A percentile compares a stretch with the other conserved stretches of the same genome.
Conservation (phyloP, 2,113 vertebrate genomes). For the Macrotus californicus region DNA sequence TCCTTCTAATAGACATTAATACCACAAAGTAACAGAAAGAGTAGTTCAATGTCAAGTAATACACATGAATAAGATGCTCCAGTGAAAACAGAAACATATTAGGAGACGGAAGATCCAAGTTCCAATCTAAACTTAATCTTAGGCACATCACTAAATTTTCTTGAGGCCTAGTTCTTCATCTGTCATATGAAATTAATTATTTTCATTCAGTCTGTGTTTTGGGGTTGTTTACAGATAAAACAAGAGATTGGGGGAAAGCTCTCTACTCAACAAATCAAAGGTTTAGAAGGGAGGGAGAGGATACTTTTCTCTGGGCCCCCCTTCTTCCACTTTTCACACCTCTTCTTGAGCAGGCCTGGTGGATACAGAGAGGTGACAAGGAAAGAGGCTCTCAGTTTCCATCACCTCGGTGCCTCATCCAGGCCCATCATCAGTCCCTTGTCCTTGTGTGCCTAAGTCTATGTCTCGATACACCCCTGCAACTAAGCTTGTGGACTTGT, state of each 20-base stretch:
- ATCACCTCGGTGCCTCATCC: background rate
- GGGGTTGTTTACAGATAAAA: background rate
- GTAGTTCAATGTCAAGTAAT: slow-evolving; percentile 63
- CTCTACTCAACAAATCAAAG: slow-evolving; percentile 20
- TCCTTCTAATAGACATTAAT: slow-evolving; percentile 70
- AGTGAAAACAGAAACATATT: slow-evolving; percentile 10
- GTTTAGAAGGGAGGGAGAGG: background rate
- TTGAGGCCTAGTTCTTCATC: background rate
- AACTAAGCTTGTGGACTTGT: background rate
- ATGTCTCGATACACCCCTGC: background rate
- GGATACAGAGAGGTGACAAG: background rate
- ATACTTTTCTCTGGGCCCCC: background rate
- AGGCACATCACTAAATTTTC: slow-evolving; percentile 9
- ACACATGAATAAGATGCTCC: slow-evolving; percentile 53
- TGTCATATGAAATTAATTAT: background rate
- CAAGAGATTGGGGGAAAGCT: background rate
- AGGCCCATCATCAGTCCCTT: background rate
- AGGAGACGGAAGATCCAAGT: background rate
- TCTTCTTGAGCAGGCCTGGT: background rate
- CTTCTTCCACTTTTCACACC: background rate
- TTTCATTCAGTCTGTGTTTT: background rate
- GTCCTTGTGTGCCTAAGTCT: background rate
- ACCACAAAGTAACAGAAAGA: slow-evolving; percentile 57
- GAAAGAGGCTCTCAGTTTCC: background rate
- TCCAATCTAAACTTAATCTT: background rate